Evolutionary conservation across 2,888 invertebrate genomes (phyloP), one percentile per base, ranked within the genome.

Genomic region (Lasioglossum pauxillum): DNA sequence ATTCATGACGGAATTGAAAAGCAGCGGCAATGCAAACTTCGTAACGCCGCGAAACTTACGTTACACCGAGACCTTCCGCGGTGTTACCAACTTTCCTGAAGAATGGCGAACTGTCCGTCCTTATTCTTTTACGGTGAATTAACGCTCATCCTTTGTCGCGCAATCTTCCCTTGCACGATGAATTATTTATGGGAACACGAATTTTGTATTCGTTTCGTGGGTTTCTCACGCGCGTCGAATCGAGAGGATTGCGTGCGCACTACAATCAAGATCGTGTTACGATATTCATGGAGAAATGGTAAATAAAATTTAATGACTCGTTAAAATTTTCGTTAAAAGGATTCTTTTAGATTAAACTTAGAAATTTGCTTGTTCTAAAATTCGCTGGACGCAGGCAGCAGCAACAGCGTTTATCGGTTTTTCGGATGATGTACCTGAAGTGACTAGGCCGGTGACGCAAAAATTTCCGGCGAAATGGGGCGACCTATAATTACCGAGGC

Each of bases 391-490:
- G 64, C 27, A 31, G 10, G 1, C n/a, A 16, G 31, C 64, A 31
- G 27, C 16, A 4, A 31, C 4, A 12, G 64, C 23, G 19, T 7
- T 49, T 49, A 49, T 23, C 16, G 67, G 35, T 31, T 67, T 67
- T 19, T 31, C 35, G 35, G 35, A 35, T 16, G 67, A 35, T 23
- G 67, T 23, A 35, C 49, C 60, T 27, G 16, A 57, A 27, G n/a
- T 16, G n/a, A 16, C 60, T 27, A 14, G 8, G 19, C 35, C 46
- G 31, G 27, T 41, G 79, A 79, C 80, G 75, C 46, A 35, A 75
- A 83, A 84, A n/a, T 75, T 81, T 80, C 64, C 16, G 64, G 41
- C 31, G 85, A 84, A 84, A 80, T 78, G 71, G 71, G 69, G 23
- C 49, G 64, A 5, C 49, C 80, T 80, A 69, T 80, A 84, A 80